Base-by-base conservation (phyloP, 2,888 invertebrate species). In the Prosapia bicincta region DNA sequence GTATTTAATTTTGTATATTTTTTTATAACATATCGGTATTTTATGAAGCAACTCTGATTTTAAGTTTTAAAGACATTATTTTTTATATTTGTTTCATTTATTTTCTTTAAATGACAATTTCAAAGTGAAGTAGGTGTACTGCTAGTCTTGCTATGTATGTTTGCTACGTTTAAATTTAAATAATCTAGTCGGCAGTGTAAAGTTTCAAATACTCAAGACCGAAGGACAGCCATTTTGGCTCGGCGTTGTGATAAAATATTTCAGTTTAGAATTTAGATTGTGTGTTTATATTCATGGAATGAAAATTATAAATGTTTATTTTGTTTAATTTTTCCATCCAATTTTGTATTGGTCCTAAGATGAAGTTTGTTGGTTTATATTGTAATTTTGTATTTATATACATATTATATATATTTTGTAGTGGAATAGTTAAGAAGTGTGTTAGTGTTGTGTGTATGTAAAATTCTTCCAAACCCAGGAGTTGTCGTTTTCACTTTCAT, bases 371-470 rank as follows among this genome's bases (percentile, higher is more conserved):
- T 69, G 73, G 73, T 73, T 73, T 73, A 68, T 73, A 73, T 68
- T 67, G 73, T 73, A 73, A 54, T 73, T 73, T 73, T 73, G 73
- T 73, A 73, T 73, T 73, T 73, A 73, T 68, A 32, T 68, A 73
- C 26, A 67, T 26, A 67, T 20, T 73, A 73, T 73, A 73, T 73
- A 73, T 73, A 68, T 73, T 73, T 54, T 54, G 54, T 54, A 54
- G 73, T 73, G 43, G 73, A 43, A 68, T 73, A 68, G 54, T 73
- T 73, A 73, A 67, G 38, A 43, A 73, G 73, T 73, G 73, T 73
- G 68, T 73, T 43, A 68, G 73, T 73, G 73, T 73, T 73, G 73
- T 73, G 68, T 73, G 73, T 38, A 68, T 73, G 73, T 73, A 43
- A 38, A 73, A 38, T 71, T 73, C 32, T 54, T 54, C n/a, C 54